phyloP scores from a whole-genome alignment of 35 echinoderm and acorn worm species.

The Hemicentrotus pulcherrimus region DNA sequence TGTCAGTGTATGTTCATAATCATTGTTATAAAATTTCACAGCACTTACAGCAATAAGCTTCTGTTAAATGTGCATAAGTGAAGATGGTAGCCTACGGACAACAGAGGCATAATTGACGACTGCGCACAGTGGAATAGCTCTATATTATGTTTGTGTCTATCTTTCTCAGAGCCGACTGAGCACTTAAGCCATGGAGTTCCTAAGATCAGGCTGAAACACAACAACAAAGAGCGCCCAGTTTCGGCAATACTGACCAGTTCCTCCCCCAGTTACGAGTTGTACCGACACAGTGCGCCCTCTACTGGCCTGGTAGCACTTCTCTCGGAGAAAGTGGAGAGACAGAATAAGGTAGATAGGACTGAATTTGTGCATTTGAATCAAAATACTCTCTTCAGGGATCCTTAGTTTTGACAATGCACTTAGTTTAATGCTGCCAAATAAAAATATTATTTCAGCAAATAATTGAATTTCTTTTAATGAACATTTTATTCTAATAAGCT shows the following conservation, averaged over 20 bases:
- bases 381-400: no score
- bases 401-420: background rate
- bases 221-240: constrained; percentile 7
- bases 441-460: no score
- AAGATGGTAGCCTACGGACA: no score
- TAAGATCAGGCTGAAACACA: background rate
- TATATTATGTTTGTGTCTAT: background rate
- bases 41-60: no score
- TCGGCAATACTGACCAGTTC: background rate
- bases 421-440: background rate
- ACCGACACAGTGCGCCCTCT: constrained; percentile 34
- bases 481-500: no score
- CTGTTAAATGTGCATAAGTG: no score
- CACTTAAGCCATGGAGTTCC: background rate
- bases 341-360: constrained; percentile 31
- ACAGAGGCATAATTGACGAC: no score
- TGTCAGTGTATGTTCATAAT: no score
- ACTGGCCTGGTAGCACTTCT: constrained; percentile 40
- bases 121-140: no score
- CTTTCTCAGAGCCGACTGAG: background rate
- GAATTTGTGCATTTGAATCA: background rate
- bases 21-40: no score
- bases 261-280: constrained; percentile 32
- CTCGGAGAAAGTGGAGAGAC: constrained; percentile 32
- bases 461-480: no score